Evolutionary conservation across 2,113 vertebrate species (phyloP), one percentile per base, ranked within the genome.

Genomic region (Uropsilus gracilis): DNA sequence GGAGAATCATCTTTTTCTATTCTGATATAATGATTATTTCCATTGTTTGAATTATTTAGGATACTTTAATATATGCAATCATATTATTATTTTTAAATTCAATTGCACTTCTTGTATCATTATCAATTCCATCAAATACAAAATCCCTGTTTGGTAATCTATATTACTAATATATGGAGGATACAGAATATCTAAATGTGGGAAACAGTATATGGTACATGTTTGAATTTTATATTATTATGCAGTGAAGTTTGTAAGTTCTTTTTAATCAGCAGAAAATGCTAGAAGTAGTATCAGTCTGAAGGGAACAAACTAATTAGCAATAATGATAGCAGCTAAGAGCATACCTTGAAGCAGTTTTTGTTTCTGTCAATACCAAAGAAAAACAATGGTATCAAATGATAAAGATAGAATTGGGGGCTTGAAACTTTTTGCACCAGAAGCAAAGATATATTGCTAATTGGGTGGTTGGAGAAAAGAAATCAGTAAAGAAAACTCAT

Each of bases 251-350:
- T 87, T 89, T 97, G 91, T 89, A 83, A 93, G 32, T 59, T 37
- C 76, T 96, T 94, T 69, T 77, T 57, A 12, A 84, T 83, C 26
- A 87, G 11, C 30, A 89, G 63, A 75, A 76, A 85, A 86, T 46
- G 39, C 53, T 91, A 76, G n/a, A 96, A 97, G 46, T 92, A 97
- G 44, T 53, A 75, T 55, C 4, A 4, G 46, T 80, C 86, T 97
- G 94, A 93, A 42, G 76, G 91, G 66, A 95, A 76, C 0, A 83
- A 96, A 71, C 30, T 97, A 97, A 98, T 96, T 89, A 91, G 57
- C 55, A 97, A 95, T 30, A 94, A 94, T 88, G 30, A 93, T 8
- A 48, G 39, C 3, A 10, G 39, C 53, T 91, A 69, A 85, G 93
- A 96, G 22, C 1, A 5, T 75, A 95, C 28, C 81, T 95, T 87